Base-by-base conservation (phyloP, 2,888 invertebrate species). In the Tetragnatha montana region DNA sequence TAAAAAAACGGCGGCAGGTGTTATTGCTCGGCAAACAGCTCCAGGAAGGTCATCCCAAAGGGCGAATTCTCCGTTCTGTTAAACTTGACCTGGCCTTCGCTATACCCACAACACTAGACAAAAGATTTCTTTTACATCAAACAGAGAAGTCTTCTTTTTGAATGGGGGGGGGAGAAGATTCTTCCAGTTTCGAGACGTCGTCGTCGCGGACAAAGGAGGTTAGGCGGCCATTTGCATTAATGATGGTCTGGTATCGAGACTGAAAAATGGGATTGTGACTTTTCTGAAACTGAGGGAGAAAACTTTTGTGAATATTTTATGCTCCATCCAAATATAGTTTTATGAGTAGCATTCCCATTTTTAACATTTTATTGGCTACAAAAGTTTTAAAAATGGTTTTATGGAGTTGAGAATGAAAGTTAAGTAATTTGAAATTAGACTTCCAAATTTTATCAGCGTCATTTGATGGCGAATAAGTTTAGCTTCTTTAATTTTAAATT, bases 51-150 rank as follows among this genome's bases (percentile, higher is more conserved):
- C 78, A 60, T 21, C 22, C 60, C 10, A 75, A 49, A 75, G 81
- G 81, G 74, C 60, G 21, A 51, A 51, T 19, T 12, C 60, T 79
- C 19, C 49, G 78, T 50, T 81, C 78, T 70, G 81, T 68, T 35
- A 82, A 82, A 82, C 82, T 82, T 82, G 82, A 82, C 82, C 82
- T 82, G 82, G 82, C 82, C 82, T 82, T 82, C 73, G 73, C 22
- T 17, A 10, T 17, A 60, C 60, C 60, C 60, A 60, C 17, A 6
- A 60, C 17, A 6, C 74, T 73, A 82, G 82, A 82, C 82, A 82
- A 81, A 74, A 74, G 81, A 71, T 51, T 82, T 71, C 71, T 82
- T 71, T 60, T 74, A 60, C 35, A 35, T 35, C 35, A 82, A 82
- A 82, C 35, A 82, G 60, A 50, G 79, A 82, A 82, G 81, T 12